Evolutionary conservation across 2,888 invertebrate genomes (phyloP).

Genomic region (Trachelus iudaicus): DNA sequence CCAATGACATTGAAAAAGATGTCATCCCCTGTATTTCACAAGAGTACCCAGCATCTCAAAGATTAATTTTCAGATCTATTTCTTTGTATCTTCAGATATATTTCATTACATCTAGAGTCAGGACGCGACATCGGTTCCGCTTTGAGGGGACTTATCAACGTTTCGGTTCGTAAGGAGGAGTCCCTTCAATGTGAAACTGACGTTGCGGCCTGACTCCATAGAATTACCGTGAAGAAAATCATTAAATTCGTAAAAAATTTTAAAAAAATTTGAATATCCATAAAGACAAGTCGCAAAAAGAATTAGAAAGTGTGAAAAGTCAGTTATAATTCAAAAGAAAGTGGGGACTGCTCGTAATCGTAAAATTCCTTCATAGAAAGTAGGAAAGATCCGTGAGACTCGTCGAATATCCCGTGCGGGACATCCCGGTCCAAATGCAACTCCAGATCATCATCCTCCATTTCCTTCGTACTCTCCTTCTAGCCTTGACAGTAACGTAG

Average conservation of each 20-base stretch:
- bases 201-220: background rate
- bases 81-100: too few species aligned
- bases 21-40: background rate
- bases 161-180: too few species aligned
- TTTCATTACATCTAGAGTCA: too few species aligned
- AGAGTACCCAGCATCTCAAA: background rate
- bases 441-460: background rate
- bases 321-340: background rate
- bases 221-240: background rate
- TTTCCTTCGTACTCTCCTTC: background rate
- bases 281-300: background rate
- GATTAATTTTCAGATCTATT: background rate
- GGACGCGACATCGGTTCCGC: too few species aligned
- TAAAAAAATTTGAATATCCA: background rate
- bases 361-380: background rate
- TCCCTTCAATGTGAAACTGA: too few species aligned
- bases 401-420: background rate
- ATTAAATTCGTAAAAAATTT: background rate
- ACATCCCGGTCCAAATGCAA: background rate
- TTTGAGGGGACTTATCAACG: too few species aligned
- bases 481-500: background rate
- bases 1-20: background rate
- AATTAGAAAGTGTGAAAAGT: background rate
- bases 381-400: background rate
- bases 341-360: background rate